Evolutionary conservation across 30 jellyfish, hydroid and myxozoan species (phyloP).

Genomic region (Phacellophora camtschatica): DNA sequence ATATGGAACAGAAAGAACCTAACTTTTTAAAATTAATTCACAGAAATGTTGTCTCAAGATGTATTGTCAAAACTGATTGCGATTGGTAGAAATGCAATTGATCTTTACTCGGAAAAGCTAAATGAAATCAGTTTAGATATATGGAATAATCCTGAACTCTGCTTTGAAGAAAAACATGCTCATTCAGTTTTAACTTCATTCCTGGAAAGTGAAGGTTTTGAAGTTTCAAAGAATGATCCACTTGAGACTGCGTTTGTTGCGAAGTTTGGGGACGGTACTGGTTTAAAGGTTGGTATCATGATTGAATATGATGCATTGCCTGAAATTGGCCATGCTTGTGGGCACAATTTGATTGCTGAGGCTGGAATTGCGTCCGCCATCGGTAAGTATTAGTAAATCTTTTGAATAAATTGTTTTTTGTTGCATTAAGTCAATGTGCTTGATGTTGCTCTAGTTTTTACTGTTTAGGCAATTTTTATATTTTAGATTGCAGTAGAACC

Average conservation of each 20-base stretch:
- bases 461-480: too few relatives aligned
- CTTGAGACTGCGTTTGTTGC: conserved; percentile 77
- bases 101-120: conserved; percentile 12
- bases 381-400: conserved; percentile 14
- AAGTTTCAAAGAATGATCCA: conserved; percentile 57
- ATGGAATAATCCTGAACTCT: conserved; percentile 72
- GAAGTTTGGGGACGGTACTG: conserved; percentile 49
- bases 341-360: conserved; percentile 84
- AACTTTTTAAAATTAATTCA: too few relatives aligned
- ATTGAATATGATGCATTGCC: conserved; percentile 89
- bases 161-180: conserved; percentile 64
- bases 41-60: not conserved
- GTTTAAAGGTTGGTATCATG: conserved; percentile 68
- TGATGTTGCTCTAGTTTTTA: too few relatives aligned
- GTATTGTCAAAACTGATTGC: conserved; percentile 4
- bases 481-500: too few relatives aligned
- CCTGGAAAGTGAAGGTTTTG: conserved; percentile 63
- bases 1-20: too few relatives aligned
- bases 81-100: conserved; percentile 54
- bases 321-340: conserved; percentile 89
- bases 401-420: too few relatives aligned
- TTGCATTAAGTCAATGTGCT: too few relatives aligned
- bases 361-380: conserved; percentile 76
- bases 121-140: conserved; percentile 51
- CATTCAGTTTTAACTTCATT: conserved; percentile 55